phyloP scores from a whole-genome alignment of 2,888 invertebrate species.

The Amitus sp. region DNA sequence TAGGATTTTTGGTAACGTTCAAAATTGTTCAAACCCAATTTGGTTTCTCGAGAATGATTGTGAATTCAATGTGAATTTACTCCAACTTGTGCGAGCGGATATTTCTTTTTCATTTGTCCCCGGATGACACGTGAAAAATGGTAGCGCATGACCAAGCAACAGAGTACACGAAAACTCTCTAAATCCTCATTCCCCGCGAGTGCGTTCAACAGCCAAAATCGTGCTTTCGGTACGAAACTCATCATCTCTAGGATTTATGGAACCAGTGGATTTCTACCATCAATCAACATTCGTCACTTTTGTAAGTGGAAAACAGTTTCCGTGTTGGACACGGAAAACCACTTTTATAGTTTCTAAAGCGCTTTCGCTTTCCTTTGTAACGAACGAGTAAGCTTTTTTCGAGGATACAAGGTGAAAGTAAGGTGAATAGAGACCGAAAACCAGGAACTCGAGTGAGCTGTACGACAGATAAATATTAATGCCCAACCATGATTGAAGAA shows the following conservation, averaged over 20 bases:
- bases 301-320: background rate
- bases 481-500: too few relatives aligned
- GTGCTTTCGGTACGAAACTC: background rate
- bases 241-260: background rate
- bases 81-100: too few relatives aligned
- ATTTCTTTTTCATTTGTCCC: background rate
- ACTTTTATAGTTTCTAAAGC: background rate
- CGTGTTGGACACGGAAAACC: background rate
- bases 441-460: too few relatives aligned
- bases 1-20: too few relatives aligned
- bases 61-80: too few relatives aligned
- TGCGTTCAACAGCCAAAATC: background rate
- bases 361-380: too few relatives aligned
- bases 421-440: too few relatives aligned
- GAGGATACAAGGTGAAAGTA: too few relatives aligned
- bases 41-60: too few relatives aligned
- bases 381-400: too few relatives aligned
- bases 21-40: too few relatives aligned
- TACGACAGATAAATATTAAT: too few relatives aligned
- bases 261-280: background rate
- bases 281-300: slow-evolving; percentile 1
- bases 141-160: background rate
- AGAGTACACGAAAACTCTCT: background rate
- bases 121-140: background rate
- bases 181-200: background rate